Conservation (phyloP, 1,140 invertebrate genomes). For the Drosophila ficusphila region DNA sequence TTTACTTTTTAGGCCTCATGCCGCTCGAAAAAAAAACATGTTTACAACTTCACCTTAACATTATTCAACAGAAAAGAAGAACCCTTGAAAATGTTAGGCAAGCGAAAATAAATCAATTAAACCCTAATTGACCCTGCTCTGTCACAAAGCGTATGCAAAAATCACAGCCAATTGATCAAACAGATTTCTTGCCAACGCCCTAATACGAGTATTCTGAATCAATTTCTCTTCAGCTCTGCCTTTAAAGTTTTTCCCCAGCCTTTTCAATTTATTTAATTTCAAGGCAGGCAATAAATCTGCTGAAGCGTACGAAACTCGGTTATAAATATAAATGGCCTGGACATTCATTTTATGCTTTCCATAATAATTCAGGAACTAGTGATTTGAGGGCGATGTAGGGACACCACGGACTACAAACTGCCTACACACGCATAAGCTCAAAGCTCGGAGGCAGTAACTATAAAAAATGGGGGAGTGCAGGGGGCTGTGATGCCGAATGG, state of each 20-base stretch:
- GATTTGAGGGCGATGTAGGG: constrained; percentile 60
- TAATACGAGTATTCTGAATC: background rate
- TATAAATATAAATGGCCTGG: constrained; percentile 79
- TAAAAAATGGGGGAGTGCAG: constrained; percentile 42
- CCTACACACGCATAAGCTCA: constrained; percentile 70
- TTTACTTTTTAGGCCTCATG: background rate
- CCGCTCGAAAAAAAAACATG: no score
- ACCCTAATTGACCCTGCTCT: background rate
- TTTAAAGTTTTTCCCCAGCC: constrained; percentile 11
- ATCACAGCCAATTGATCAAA: constrained; percentile 5
- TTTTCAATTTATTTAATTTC: constrained; percentile 63
- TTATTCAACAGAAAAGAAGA: no score
- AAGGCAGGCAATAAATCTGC: constrained; percentile 64
- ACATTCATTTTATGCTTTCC: constrained; percentile 80
- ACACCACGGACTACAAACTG: constrained; percentile 55
- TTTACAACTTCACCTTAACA: no score
- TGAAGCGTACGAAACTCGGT: constrained; percentile 71
- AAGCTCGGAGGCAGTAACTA: constrained; percentile 49
- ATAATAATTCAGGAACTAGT: constrained; percentile 80
- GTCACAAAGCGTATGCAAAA: background rate
- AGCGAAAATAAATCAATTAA: background rate
- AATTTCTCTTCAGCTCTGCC: background rate
- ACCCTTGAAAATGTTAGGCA: no score
- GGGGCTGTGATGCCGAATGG: constrained; percentile 35
- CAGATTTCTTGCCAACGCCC: background rate